phyloP scores from a whole-genome alignment of 2,113 vertebrate species.

The Lynx canadensis region DNA sequence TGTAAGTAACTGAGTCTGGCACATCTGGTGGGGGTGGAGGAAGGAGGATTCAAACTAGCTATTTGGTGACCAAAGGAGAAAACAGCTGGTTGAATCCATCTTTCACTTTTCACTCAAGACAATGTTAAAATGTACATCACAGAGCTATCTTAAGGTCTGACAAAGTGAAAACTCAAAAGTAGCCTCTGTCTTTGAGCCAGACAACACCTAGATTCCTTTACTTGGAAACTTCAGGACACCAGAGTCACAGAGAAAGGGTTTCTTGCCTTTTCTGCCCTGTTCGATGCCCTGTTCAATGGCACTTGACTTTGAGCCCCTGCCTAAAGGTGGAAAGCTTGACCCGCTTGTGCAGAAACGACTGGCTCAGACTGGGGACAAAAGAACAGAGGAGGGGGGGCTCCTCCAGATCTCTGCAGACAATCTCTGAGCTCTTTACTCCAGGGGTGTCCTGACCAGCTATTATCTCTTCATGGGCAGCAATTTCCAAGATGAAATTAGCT shows the following conservation, averaged over 20 bases:
- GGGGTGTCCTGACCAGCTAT: background rate
- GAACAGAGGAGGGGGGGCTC: background rate
- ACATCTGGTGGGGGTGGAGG: background rate
- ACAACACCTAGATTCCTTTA: background rate
- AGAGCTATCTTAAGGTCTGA: background rate
- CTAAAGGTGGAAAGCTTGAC: background rate
- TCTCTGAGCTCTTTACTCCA: background rate
- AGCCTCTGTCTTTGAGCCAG: background rate
- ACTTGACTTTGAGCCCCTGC: background rate
- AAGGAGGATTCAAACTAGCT: background rate
- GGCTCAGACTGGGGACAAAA: background rate
- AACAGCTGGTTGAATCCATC: background rate
- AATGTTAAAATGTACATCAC: background rate
- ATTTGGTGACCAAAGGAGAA: background rate
- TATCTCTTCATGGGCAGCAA: background rate
- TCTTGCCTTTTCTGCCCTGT: background rate
- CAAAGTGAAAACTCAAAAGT: background rate
- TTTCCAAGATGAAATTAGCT: background rate
- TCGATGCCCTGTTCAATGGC: background rate
- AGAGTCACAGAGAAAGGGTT: background rate
- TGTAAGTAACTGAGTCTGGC: background rate
- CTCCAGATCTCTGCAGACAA: background rate
- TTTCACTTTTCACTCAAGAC: background rate
- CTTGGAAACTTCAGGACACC: background rate
- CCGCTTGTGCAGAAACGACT: background rate